Base-by-base conservation (phyloP, 2,113 vertebrate genomes). In the Promerops cafer region DNA sequence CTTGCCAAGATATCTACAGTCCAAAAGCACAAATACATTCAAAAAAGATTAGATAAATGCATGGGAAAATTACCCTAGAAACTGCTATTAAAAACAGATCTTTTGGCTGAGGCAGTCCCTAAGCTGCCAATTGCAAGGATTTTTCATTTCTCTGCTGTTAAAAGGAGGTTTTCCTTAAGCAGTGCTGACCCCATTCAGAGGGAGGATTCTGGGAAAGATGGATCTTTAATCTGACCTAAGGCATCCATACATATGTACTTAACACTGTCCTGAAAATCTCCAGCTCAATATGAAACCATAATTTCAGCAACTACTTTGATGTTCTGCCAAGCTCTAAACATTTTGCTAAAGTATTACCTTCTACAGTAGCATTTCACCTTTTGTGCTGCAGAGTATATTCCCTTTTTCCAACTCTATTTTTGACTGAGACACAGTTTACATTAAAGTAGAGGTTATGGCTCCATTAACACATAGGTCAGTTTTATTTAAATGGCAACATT, bases 211-310 rank as follows among this genome's bases (percentile, higher is more conserved):
- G 59, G 78, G 49, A 94, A 89, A 87, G 71, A 87, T 8, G 40
- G 31, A 75, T 95, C 49, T 92, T 85, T 95, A 91, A 90, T 93
- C 75, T 95, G 50, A 93, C 85, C 66, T 90, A 72, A 90, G 82
- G 90, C 75, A 92, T 26, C 49, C 74, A n/a, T 72, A 90, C 50
- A 53, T 53, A 44, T 37, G 23, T 93, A 80, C 54, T 93, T 80
- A 80, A 80, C 10, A 56, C 31, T 80, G 40, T 72, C 54, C 66
- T 77, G 70, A 88, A 90, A 92, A 92, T 57, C 26, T 74, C n/a
- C 39, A 86, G 18, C 59, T 94, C 45, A 59, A 12, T 80, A 63
- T 70, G 26, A 93, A 92, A 83, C 39, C 28, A 49, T 17, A 30
- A 90, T 75, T 92, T 57, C 18, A 57, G 61, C n/a, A 77, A 93